Percentiles rank a stretch among this genome's conserved stretches.
Evolutionary conservation across 2,888 invertebrate species (phyloP).

Genomic region (Apoderus coryli): DNA sequence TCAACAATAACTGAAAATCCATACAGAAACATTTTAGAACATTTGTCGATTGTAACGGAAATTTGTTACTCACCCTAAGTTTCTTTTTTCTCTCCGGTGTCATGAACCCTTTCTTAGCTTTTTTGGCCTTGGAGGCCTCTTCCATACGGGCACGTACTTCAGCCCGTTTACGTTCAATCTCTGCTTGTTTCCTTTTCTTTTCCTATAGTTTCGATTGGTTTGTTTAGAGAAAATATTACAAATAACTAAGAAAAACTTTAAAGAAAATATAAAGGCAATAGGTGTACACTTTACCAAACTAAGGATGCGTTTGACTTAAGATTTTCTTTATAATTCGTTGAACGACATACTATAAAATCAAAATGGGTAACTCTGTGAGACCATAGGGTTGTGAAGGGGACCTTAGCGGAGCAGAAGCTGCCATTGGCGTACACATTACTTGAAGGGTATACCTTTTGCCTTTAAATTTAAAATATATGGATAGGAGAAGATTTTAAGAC

Average conservation of each 20-base stretch:
- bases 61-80: slow-evolving; percentile 59
- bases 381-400: no score
- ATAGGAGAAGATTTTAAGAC: no score
- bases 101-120: slow-evolving; percentile 99
- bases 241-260: slow-evolving; percentile 2
- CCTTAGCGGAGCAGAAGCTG: no score
- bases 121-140: slow-evolving; percentile 96
- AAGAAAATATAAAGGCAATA: slow-evolving; percentile 8
- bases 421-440: no score
- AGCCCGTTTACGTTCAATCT: slow-evolving; percentile 97
- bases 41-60: no score
- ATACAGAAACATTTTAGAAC: slow-evolving; percentile 4
- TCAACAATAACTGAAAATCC: slow-evolving; percentile 74
- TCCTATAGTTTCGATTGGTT: slow-evolving; percentile 65
- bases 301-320: slow-evolving; percentile 3
- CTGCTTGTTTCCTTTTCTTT: slow-evolving; percentile 95
- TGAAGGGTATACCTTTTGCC: no score
- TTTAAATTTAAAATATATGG: no score
- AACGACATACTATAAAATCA: no score
- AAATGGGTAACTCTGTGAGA: no score
- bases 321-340: slow-evolving; percentile 4
- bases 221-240: slow-evolving; percentile 14
- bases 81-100: slow-evolving; percentile 99
- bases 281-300: slow-evolving; percentile 14
- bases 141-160: slow-evolving; percentile 98